Evolutionary conservation across 2,888 invertebrate species (phyloP), one percentile per base, ranked within the genome.

Genomic region (Microdon myrmicae): DNA sequence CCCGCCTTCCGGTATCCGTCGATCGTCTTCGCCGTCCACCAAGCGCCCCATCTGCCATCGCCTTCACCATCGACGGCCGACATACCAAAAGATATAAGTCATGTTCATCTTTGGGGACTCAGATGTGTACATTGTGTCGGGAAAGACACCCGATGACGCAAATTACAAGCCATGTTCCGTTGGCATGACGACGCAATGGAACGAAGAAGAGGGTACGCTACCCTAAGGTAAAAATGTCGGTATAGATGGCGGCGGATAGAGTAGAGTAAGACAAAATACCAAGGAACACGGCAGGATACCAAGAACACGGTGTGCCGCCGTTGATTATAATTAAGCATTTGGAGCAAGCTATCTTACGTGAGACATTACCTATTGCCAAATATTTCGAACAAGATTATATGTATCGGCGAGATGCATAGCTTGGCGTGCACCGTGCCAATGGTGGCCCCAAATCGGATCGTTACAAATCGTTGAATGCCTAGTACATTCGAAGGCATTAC

Each of bases 301-400:
- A n/a, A n/a, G n/a, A n/a, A n/a, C n/a, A n/a, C n/a, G n/a, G n/a
- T n/a, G n/a, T n/a, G n/a, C n/a, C 31, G 45, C 61, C 35, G 29
- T 43, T 38, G 58, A 55, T 64, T 58, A 53, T 58, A 64, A 64
- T 64, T 64, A 58, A 64, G 64, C 64, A 64, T 64, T 64, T 64
- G 58, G 64, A 53, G 43, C 58, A 64, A 34, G 58, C 47, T 64
- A 48, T 58, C 43, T 58, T 64, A 64, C 58, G 64, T 64, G 64
- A 64, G 58, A 58, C 64, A 58, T 64, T 58, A 64, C 47, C 64
- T 64, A 58, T 64, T 64, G 64, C 64, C 51, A 64, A 64, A 64
- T 43, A 58, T 58, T 58, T 53, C 53, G 23, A 64, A 64, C 64
- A 47, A 19, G 41, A 51, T 64, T 64, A 53, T 64, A 38, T 19